These are phyloP conservation scores for Nicator chloris DNA, from an alignment of 2,113 vertebrate genomes.

Conservation along the genomic window DNA sequence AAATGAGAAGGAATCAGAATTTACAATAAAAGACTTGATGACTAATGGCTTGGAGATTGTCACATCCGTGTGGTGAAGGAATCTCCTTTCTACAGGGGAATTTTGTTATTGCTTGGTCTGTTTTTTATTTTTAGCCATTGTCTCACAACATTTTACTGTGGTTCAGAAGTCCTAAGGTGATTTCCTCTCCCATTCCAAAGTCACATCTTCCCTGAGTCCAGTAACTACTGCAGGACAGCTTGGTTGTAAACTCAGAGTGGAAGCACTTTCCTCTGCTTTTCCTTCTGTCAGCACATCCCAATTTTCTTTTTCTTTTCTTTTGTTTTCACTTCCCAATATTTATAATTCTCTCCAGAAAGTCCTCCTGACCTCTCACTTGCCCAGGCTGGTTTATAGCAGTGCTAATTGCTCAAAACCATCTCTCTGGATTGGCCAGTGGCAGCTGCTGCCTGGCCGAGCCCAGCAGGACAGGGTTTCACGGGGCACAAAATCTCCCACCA, in stretches of 20 bases:
- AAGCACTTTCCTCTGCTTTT: not conserved
- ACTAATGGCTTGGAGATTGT: not conserved
- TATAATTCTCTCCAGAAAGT: not conserved
- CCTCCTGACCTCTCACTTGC: not conserved
- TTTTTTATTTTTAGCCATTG: not conserved
- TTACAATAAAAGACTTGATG: not conserved
- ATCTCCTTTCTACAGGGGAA: not conserved
- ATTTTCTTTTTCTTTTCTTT: not conserved
- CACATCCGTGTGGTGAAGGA: not conserved
- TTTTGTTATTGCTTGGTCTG: not conserved
- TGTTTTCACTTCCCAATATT: not conserved
- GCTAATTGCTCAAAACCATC: not conserved
- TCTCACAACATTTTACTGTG: not conserved
- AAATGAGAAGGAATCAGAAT: not conserved
- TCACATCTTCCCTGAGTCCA: not conserved
- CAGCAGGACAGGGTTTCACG: rapidly evolving
- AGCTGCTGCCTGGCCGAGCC: not conserved
- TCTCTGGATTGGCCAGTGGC: not conserved
- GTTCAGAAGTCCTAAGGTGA: not conserved
- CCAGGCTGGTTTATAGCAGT: not conserved
- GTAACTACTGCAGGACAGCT: not conserved
- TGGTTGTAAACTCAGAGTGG: not conserved
- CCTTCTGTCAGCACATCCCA: not conserved
- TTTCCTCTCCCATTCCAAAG: not conserved
- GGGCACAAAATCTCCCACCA: rapidly evolving